Base-by-base conservation (phyloP, 1,140 invertebrate species). In the Leptopilina boulardi region DNA sequence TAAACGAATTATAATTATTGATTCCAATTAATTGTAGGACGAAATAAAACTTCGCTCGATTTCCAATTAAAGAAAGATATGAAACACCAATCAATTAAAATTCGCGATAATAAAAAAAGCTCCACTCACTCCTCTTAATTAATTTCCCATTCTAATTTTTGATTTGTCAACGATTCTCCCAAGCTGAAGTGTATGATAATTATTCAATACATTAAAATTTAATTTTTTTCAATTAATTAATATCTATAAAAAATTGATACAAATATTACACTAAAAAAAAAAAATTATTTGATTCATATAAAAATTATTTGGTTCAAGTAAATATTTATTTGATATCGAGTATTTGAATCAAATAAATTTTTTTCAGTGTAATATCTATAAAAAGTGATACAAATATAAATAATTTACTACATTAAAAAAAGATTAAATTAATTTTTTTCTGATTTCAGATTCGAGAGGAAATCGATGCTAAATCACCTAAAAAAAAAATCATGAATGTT, bases 61-160 rank as follows among this genome's bases (percentile, higher is more conserved):
- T 51, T 51, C 47, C 47, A 51, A 51, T 51, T 51, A 51, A n/a
- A 51, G 8, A 51, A 51, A 51, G 18, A 18, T n/a, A n/a, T n/a
- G n/a, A n/a, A n/a, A n/a, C 5, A 15, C n/a, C 47, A n/a, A 51
- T 18, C 47, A 51, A 51, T 42, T 8, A 4, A 42, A 42, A 3
- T 51, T 18, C 47, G 0, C 47, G 4, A 2, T n/a, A 15, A 51
- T 51, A n/a, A 51, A 51, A 47, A 51, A 51, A 18, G 2, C 47
- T 18, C n/a, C 4, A 5, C 4, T 42, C 13, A 38, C 34, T 38
- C 9, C 42, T 44, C n/a, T 18, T 51, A 51, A 51, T 51, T 51
- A 51, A 51, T 51, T n/a, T 51, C 18, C n/a, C n/a, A 51, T 51
- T 18, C 47, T 51, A 9, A 38, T 38, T 38, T 38, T 51, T 13